Percentiles rank a stretch among this genome's conserved stretches.
These are phyloP conservation scores for Catharus bicknelli DNA, from an alignment of 2,113 vertebrate species.

Conservation along the genomic window DNA sequence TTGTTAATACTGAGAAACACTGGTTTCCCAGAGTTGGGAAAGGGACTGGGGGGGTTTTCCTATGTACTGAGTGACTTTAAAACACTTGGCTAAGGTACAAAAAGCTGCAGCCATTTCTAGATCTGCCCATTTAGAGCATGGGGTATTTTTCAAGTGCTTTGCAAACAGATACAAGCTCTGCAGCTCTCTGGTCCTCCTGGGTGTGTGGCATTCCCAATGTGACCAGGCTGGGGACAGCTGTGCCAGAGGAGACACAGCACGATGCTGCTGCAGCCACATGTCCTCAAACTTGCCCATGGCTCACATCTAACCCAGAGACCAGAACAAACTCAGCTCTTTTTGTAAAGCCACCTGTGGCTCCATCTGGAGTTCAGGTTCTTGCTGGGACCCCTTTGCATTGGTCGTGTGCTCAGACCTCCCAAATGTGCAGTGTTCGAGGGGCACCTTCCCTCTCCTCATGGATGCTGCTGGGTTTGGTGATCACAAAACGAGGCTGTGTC, in stretches of 20 bases:
- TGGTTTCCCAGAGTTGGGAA: not conserved
- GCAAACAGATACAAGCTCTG: not conserved
- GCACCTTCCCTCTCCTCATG: not conserved
- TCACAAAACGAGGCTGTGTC: not conserved
- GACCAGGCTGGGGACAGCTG: not conserved
- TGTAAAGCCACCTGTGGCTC: rapidly evolving
- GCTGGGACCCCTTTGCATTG: not conserved
- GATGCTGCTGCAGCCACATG: rapidly evolving
- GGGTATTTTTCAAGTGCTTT: not conserved
- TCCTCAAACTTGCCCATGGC: not conserved
- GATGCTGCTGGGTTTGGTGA: not conserved
- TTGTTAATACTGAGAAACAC: not conserved
- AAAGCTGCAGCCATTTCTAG: not conserved
- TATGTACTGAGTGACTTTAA: rapidly evolving
- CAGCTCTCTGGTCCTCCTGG: not conserved
- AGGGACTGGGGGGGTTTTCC: not conserved
- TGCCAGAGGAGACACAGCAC: rapidly evolving
- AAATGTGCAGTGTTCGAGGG: rapidly evolving
- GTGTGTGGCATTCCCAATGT: not conserved
- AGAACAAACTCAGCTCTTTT: not conserved
- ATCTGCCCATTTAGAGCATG: not conserved
- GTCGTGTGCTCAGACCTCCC: not conserved
- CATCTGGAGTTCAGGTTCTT: not conserved
- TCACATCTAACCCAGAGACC: not conserved
- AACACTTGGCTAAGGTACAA: not conserved